A percentile compares a stretch with the other conserved stretches of the same genome.
Evolutionary conservation across 2,797 vertebrate genomes (phyloP).

Genomic region (Crenichthys baileyi): DNA sequence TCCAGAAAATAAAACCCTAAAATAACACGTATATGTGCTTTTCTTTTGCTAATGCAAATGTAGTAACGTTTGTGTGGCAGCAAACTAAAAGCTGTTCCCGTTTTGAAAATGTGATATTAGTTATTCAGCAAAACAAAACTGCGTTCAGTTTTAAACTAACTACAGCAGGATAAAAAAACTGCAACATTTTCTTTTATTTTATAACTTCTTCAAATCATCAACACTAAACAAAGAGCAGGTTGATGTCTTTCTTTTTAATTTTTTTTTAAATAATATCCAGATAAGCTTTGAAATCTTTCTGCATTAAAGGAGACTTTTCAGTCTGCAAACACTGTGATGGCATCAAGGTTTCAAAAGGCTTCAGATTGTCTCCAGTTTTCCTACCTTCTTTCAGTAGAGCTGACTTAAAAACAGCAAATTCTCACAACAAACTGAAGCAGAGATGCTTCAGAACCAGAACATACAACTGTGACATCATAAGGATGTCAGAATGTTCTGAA

Average conservation of each 20-base stretch:
- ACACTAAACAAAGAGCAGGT: not conserved
- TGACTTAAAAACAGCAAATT: not conserved
- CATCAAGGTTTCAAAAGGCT: not conserved
- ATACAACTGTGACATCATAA: not conserved
- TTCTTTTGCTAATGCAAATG: not conserved
- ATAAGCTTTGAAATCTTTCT: not conserved
- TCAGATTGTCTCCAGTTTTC: not conserved
- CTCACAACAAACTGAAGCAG: not conserved
- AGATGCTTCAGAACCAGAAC: conserved; percentile 1
- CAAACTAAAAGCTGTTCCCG: not conserved
- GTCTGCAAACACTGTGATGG: not conserved
- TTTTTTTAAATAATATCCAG: not conserved
- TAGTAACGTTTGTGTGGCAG: not conserved
- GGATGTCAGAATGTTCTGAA: not conserved
- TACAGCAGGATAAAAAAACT: not conserved
- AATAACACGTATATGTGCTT: not conserved
- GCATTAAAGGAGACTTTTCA: not conserved
- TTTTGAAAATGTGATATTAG: not conserved
- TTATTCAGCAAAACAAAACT: not conserved
- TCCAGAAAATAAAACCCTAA: not conserved
- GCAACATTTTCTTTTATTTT: not conserved
- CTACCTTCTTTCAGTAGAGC: not conserved
- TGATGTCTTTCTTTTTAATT: not conserved
- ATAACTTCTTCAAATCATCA: not conserved
- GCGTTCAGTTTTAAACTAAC: not conserved